Conservation (phyloP, 2,797 vertebrate genomes). For the Coluber constrictor region DNA sequence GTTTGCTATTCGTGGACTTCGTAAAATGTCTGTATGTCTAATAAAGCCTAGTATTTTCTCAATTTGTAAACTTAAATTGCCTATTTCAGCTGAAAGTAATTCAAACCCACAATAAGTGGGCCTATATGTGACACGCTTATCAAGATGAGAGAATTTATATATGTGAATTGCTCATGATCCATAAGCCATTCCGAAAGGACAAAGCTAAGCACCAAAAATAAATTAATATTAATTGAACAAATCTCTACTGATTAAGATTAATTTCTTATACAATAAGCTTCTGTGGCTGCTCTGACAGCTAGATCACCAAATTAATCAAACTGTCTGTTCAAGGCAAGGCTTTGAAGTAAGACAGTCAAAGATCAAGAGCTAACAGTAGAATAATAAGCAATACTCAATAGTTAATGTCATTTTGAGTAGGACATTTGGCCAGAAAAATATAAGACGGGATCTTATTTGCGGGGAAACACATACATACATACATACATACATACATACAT, state of each 20-base stretch:
- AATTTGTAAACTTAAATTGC: not conserved
- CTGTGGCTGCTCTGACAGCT: not conserved
- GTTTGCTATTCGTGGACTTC: not conserved
- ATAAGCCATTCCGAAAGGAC: not conserved
- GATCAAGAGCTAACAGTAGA: not conserved
- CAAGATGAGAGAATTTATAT: not conserved
- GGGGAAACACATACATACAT: too few species aligned
- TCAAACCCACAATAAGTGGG: not conserved
- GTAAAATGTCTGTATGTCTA: not conserved
- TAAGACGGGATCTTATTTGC: too few species aligned
- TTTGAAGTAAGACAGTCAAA: not conserved
- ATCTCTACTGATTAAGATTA: not conserved
- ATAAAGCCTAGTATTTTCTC: not conserved
- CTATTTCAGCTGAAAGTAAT: not conserved
- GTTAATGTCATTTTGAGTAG: not conserved
- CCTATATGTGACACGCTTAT: not conserved
- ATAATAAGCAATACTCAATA: slow-evolving; percentile 9
- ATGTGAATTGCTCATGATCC: not conserved
- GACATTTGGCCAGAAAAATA: not conserved
- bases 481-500: too few species aligned
- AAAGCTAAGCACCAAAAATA: not conserved
- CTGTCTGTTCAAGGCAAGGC: not conserved
- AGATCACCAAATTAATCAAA: not conserved
- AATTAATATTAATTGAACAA: not conserved
- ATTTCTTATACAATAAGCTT: not conserved